Conservation (phyloP, 2,113 vertebrate species). For the Clarias magur region DNA sequence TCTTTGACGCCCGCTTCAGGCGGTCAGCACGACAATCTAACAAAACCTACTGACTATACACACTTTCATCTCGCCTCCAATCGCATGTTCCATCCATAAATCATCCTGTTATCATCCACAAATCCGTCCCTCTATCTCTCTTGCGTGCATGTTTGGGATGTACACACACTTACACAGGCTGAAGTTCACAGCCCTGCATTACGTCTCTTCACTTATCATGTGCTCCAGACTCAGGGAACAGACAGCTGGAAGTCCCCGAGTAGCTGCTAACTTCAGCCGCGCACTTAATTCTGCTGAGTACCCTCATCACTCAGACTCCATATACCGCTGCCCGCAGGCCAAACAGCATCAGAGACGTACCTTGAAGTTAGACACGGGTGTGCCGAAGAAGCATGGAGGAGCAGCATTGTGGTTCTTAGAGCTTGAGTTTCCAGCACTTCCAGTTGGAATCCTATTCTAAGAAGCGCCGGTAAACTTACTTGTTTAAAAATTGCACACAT, state of each 20-base stretch:
- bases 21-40: background rate
- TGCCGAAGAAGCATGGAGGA: background rate
- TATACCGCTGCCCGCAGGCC: background rate
- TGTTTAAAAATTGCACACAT: background rate
- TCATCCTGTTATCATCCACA: constrained; percentile 4
- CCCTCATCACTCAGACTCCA: constrained; percentile 27
- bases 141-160: constrained; percentile 5
- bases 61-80: background rate
- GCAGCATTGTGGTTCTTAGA: background rate
- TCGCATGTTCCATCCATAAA: background rate
- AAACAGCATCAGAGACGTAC: background rate
- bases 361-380: background rate
- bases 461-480: background rate
- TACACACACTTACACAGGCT: background rate
- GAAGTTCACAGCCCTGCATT: constrained; percentile 26
- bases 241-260: background rate
- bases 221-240: background rate
- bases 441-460: constrained; percentile 11
- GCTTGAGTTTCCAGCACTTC: background rate
- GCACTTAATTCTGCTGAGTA: constrained; percentile 25
- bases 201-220: background rate
- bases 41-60: background rate
- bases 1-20: background rate
- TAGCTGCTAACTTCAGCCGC: background rate
- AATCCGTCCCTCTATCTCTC: background rate